These are phyloP conservation scores for Nestor notabilis DNA, from an alignment of 2,113 vertebrate genomes.

Conservation along the genomic window DNA sequence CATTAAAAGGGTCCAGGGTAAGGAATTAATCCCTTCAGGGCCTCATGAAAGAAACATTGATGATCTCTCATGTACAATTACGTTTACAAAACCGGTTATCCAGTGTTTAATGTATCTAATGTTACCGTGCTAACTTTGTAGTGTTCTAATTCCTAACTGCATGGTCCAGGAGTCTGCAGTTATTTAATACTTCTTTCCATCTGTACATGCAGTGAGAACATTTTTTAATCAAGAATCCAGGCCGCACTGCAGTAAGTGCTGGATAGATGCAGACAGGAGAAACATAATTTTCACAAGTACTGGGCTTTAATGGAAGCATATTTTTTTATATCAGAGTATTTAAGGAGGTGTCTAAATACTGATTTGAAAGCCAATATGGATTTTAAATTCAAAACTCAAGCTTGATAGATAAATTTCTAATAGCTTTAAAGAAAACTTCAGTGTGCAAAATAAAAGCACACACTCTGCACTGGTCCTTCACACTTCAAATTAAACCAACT, in stretches of 20 bases:
- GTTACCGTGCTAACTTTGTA: background rate
- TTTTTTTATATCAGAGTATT: background rate
- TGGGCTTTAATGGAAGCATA: background rate
- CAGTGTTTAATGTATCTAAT: background rate
- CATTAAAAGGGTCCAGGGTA: background rate
- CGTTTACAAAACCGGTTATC: background rate
- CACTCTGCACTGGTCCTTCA: background rate
- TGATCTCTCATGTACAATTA: background rate
- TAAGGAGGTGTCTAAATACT: background rate
- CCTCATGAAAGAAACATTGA: background rate
- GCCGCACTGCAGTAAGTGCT: background rate
- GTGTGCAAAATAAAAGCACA: background rate
- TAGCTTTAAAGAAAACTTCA: background rate
- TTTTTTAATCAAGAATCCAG: background rate
- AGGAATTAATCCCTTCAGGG: background rate
- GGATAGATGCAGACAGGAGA: background rate
- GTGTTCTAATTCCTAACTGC: background rate
- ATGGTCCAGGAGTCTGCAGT: background rate
- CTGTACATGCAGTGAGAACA: background rate
- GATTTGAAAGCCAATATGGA: background rate
- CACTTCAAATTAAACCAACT: background rate
- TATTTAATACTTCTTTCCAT: background rate
- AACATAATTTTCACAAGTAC: background rate
- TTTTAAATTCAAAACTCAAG: background rate
- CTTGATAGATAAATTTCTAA: background rate